A percentile compares a stretch with the other conserved stretches of the same genome.
phyloP scores from a whole-genome alignment of 2,888 invertebrate species.

The Eupsilia transversa region DNA sequence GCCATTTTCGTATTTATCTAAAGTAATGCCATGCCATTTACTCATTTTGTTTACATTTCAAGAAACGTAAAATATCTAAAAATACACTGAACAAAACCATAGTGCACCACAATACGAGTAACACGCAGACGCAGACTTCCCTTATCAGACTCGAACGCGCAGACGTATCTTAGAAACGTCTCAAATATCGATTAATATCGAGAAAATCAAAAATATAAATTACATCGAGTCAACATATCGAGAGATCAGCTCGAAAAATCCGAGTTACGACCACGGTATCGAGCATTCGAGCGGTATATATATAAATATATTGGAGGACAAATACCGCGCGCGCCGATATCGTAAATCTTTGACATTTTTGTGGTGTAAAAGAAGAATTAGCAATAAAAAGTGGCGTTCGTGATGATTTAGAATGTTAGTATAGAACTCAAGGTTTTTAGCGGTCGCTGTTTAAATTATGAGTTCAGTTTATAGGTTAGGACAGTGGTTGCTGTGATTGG shows the following conservation, averaged over 20 bases:
- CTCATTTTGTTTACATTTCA: background rate
- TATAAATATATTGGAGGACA: slow-evolving; percentile 57
- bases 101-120: slow-evolving; percentile 51
- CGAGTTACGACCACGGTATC: slow-evolving; percentile 68
- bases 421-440: slow-evolving; percentile 29
- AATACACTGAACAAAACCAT: slow-evolving; percentile 13
- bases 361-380: slow-evolving; percentile 75
- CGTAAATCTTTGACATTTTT: slow-evolving; percentile 82
- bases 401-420: slow-evolving; percentile 61
- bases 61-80: background rate
- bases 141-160: slow-evolving; percentile 49
- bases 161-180: slow-evolving; percentile 73
- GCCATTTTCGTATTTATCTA: too few relatives aligned
- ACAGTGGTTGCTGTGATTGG: background rate
- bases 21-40: too few relatives aligned
- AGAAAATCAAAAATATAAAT: slow-evolving; percentile 79
- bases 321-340: slow-evolving; percentile 73
- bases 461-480: slow-evolving; percentile 9
- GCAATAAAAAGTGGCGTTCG: slow-evolving; percentile 69
- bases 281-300: slow-evolving; percentile 70
- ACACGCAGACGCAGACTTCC: slow-evolving; percentile 47
- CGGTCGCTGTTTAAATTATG: slow-evolving; percentile 27
- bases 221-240: slow-evolving; percentile 74
- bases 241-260: slow-evolving; percentile 79
- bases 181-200: slow-evolving; percentile 82